These are phyloP conservation scores for Reticulitermes lucifugus DNA, from an alignment of 2,888 invertebrate genomes.

Conservation along the genomic window DNA sequence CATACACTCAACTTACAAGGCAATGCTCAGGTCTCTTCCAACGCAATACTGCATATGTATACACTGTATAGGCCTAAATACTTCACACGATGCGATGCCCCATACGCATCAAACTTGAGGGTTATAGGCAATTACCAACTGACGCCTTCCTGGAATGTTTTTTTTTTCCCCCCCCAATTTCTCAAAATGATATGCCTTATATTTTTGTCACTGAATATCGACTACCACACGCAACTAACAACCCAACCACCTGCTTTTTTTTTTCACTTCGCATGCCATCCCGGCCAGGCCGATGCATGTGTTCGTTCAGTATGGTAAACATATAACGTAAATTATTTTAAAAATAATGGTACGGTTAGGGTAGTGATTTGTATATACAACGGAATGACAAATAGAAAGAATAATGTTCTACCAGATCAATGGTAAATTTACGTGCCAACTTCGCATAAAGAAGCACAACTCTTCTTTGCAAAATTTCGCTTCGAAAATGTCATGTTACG, in stretches of 20 bases:
- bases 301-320: background rate
- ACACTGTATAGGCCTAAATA: background rate
- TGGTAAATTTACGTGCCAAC: background rate
- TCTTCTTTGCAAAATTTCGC: background rate
- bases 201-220: background rate
- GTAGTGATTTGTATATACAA: too few species aligned
- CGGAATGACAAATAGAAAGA: too few species aligned
- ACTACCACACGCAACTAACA: background rate
- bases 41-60: too few species aligned
- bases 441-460: background rate
- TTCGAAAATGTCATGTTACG: too few species aligned
- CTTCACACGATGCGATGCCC: background rate
- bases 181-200: background rate
- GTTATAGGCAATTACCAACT: too few species aligned
- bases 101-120: too few species aligned
- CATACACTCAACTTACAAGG: too few species aligned
- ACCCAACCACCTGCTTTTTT: background rate
- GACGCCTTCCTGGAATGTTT: background rate
- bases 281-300: background rate
- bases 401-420: background rate
- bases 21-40: too few species aligned
- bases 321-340: too few species aligned
- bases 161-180: background rate
- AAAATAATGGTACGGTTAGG: too few species aligned
- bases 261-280: background rate